These are phyloP conservation scores for Xenopus tropicalis DNA, from an alignment of 2,113 vertebrate genomes.

Conservation along the genomic window UCB_Xtro_10.0 CM004452.2:17937001-17937500, in stretches of 20 bases:
- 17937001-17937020: not conserved
- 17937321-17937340: not conserved
- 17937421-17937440: not conserved
- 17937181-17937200: not conserved
- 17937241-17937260: not conserved
- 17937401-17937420: not conserved
- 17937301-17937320: not conserved
- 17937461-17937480: not conserved
- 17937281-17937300: not conserved
- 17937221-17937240: not conserved
- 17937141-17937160: not conserved
- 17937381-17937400: not conserved
- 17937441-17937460: not conserved
- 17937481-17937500: not conserved
- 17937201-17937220: too few species aligned
- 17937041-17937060: not conserved
- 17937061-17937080: not conserved
- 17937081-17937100: not conserved
- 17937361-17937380: not conserved
- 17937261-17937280: not conserved
- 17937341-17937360: not conserved
- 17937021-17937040: slow-evolving; percentile 12
- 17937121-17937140: not conserved
- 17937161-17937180: too few species aligned
- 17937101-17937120: not conserved